Percentiles rank a stretch among this genome's conserved stretches.
phyloP scores from a whole-genome alignment of 2,113 vertebrate genomes.

The Dromiciops gliroides region DNA sequence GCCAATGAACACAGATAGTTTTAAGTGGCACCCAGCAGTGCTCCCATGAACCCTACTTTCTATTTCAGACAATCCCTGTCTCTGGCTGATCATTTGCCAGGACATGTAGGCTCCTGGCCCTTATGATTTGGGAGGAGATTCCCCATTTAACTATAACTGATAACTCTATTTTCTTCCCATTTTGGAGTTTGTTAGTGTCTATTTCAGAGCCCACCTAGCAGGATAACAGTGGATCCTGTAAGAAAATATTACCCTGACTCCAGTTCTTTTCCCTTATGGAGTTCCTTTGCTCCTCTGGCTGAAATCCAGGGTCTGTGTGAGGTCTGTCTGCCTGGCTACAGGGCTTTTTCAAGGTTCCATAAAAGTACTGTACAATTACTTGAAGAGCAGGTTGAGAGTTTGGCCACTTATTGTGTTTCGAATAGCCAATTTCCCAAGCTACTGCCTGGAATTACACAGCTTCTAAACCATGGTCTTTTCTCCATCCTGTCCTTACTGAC shows the following conservation, averaged over 20 bases:
- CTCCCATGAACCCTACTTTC: slow-evolving; percentile 64
- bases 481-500: slow-evolving; percentile 61
- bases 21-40: slow-evolving; percentile 69
- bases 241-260: slow-evolving; percentile 40
- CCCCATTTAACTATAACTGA: slow-evolving; percentile 1
- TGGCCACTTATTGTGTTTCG: slow-evolving; percentile 42
- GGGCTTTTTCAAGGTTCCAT: slow-evolving; percentile 4
- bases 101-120: neutral
- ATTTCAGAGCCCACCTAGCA: neutral
- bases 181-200: slow-evolving; percentile 8
- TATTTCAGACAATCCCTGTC: slow-evolving; percentile 56
- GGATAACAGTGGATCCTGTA: neutral
- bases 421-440: slow-evolving; percentile 42
- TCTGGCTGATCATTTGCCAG: slow-evolving; percentile 42
- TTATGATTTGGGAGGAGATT: neutral
- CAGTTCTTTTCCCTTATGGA: neutral
- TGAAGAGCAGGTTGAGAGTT: slow-evolving; percentile 1
- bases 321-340: slow-evolving; percentile 19
- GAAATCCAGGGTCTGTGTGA: slow-evolving; percentile 41
- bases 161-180: neutral
- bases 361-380: slow-evolving; percentile 47
- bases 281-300: slow-evolving; percentile 44
- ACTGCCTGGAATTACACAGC: slow-evolving; percentile 36
- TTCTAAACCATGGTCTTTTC: slow-evolving; percentile 49
- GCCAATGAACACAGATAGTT: slow-evolving; percentile 64